phyloP scores from a whole-genome alignment of 2,113 vertebrate species.

The Syrrhaptes paradoxus region DNA sequence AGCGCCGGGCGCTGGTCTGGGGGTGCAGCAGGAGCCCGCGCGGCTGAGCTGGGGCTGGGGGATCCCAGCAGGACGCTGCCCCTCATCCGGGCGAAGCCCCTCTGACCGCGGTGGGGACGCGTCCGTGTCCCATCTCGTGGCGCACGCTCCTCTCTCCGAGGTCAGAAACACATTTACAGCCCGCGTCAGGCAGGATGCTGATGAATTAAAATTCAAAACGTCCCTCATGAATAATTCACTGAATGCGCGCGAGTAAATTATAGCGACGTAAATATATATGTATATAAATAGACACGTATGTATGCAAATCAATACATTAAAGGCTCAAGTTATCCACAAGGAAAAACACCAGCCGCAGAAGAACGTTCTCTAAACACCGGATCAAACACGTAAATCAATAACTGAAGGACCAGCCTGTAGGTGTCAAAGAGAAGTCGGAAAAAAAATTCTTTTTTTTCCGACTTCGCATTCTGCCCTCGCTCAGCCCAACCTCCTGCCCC shows the following conservation, averaged over 20 bases:
- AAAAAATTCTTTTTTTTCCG: no score
- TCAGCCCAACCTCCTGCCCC: no score
- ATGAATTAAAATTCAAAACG: constrained; percentile 2
- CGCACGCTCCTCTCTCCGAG: accelerated
- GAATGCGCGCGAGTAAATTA: neutral
- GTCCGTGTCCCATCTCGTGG: accelerated
- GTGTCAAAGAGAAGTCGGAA: no score
- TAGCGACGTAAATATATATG: neutral
- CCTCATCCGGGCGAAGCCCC: no score
- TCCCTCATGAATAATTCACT: constrained; percentile 39
- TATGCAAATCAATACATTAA: neutral
- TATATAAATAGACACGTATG: neutral
- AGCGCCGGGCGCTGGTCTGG: no score
- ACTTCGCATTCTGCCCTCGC: no score
- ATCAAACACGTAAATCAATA: neutral
- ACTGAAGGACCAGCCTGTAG: neutral
- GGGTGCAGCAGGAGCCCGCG: no score
- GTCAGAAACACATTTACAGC: neutral
- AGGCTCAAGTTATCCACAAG: neutral
- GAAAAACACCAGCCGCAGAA: neutral
- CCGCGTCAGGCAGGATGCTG: neutral
- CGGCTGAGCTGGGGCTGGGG: no score
- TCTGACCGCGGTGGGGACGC: no score
- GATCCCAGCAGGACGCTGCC: no score
- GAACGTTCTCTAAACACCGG: neutral